phyloP scores from a whole-genome alignment of 1,140 invertebrate genomes.

The Sitobion miscanthi region DNA sequence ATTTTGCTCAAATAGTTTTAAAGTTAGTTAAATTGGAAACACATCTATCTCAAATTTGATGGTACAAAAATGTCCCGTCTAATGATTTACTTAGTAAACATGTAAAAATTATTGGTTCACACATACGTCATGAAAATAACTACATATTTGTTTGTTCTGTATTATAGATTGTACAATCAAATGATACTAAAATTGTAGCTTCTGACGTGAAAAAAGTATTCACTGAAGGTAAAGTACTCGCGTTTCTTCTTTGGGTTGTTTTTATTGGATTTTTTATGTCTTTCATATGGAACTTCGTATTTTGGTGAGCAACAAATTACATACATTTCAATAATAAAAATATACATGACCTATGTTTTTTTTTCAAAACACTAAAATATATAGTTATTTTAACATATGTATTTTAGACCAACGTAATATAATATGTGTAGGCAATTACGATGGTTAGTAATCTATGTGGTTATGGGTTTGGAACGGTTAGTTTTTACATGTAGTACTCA shows the following conservation, averaged over 20 bases:
- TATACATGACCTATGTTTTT: background rate
- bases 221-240: constrained; percentile 69
- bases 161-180: constrained; percentile 15
- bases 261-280: constrained; percentile 83
- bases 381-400: background rate
- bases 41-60: background rate
- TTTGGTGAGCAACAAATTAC: constrained; percentile 66
- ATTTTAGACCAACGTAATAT: too few species aligned
- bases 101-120: background rate
- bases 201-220: constrained; percentile 59
- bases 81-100: background rate
- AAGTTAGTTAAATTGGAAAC: background rate
- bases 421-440: too few species aligned
- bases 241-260: constrained; percentile 80
- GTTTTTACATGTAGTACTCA: too few species aligned
- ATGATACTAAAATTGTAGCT: background rate
- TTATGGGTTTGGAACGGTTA: too few species aligned
- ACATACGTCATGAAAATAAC: background rate
- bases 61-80: background rate
- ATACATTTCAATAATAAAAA: background rate
- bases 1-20: background rate
- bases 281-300: constrained; percentile 85
- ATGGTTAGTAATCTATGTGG: too few species aligned
- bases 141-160: background rate
- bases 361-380: background rate